phyloP scores from a whole-genome alignment of 92 coral and sea anemone genomes.

The Heliopora coerulea region DNA sequence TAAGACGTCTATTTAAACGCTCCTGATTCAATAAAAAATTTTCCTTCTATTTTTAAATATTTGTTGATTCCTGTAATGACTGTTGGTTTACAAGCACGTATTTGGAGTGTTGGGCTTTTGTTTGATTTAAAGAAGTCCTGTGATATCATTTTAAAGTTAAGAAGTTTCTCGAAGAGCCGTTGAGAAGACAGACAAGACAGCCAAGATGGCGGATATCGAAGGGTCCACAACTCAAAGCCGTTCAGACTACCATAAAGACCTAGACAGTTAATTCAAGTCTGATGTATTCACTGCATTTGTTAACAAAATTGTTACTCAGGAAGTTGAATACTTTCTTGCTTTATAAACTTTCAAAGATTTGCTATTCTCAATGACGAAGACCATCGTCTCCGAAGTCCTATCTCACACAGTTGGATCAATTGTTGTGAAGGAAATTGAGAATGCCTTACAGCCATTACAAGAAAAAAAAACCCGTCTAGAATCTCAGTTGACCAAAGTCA shows the following conservation, averaged over 20 bases:
- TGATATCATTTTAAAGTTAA: no score
- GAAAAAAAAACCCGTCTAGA: background rate
- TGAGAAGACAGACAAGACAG: background rate
- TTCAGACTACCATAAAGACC: background rate
- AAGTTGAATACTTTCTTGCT: background rate
- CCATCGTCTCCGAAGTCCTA: background rate
- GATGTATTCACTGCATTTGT: background rate
- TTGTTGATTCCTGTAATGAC: no score
- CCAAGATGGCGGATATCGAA: conserved; percentile 3
- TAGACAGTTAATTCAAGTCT: background rate
- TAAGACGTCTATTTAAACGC: no score
- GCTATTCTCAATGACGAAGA: background rate
- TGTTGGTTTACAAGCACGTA: no score
- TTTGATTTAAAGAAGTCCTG: no score
- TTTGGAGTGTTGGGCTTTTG: no score
- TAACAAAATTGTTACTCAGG: background rate
- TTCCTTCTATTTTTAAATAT: no score
- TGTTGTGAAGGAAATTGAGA: conserved; percentile 6
- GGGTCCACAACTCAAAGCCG: conserved; percentile 6
- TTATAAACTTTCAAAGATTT: background rate
- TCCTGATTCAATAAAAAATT: no score
- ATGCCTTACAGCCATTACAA: background rate
- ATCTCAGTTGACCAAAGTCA: background rate
- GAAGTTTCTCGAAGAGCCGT: no score
- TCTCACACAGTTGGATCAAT: background rate